A percentile compares a stretch with the other conserved stretches of the same genome.
phyloP scores from a whole-genome alignment of 1,140 invertebrate genomes.

The Neodiprion pinetum region DNA sequence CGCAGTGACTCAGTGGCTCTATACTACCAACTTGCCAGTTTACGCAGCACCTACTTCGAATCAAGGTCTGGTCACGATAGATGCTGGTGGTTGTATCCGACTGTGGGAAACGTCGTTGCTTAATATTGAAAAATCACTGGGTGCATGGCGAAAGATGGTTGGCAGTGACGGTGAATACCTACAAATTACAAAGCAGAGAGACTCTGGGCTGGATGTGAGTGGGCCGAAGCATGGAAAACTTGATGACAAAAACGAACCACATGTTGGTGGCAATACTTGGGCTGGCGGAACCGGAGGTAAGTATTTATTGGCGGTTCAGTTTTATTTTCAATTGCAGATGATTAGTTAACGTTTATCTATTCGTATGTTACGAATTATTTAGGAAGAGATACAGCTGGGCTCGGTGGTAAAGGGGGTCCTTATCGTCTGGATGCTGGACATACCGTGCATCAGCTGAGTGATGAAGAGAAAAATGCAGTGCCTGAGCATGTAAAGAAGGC shows the following conservation, averaged over 20 bases:
- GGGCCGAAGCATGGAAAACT: slow-evolving; percentile 92
- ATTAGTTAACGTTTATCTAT: too few species aligned
- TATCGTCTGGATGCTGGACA: slow-evolving; percentile 93
- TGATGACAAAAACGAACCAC: slow-evolving; percentile 86
- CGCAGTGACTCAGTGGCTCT: slow-evolving; percentile 47
- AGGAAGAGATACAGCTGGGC: slow-evolving; percentile 87
- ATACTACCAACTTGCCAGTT: slow-evolving; percentile 54
- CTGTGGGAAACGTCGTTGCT: slow-evolving; percentile 67
- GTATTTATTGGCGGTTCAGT: neutral
- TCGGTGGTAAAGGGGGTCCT: slow-evolving; percentile 91
- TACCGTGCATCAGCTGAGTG: slow-evolving; percentile 84
- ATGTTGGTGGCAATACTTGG: slow-evolving; percentile 97
- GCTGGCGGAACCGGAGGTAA: slow-evolving; percentile 89
- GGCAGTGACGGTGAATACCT: slow-evolving; percentile 66
- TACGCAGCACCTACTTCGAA: slow-evolving; percentile 45
- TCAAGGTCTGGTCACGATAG: slow-evolving; percentile 66
- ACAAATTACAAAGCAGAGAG: slow-evolving; percentile 76
- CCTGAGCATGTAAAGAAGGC: slow-evolving; percentile 89
- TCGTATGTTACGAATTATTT: slow-evolving; percentile 19
- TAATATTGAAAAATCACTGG: slow-evolving; percentile 58
- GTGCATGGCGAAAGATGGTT: slow-evolving; percentile 51
- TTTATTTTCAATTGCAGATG: too few species aligned
- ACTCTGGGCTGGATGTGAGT: slow-evolving; percentile 76
- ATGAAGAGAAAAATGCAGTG: slow-evolving; percentile 89
- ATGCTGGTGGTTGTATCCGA: slow-evolving; percentile 66